Evolutionary conservation across 2,797 vertebrate genomes (phyloP), one percentile per base, ranked within the genome.

Genomic region (Ciconia nigra): DNA sequence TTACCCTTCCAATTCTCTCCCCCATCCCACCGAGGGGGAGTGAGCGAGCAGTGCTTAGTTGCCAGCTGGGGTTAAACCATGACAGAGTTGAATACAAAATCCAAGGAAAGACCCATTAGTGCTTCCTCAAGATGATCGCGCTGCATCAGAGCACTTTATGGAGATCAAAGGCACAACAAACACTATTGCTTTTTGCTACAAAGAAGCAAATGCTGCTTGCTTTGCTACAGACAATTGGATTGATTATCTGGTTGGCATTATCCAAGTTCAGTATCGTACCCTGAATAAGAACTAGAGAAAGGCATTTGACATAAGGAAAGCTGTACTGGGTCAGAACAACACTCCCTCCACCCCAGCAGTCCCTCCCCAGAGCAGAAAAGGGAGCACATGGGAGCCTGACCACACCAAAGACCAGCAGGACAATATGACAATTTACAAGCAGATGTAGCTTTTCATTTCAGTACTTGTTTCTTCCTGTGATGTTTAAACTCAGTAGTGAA

Each of bases 101-200:
- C 67, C 47, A 89, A 90, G 52, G 55, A 49, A 84, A 92, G 70
- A 66, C 42, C 51, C 25, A 49, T 71, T 35, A 80, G 71, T 35
- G 78, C 63, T 87, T 95, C 88, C 79, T 85, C 81, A 61, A 35
- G 74, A 61, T 77, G 86, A 96, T 47, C 83, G 94, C 57, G 89
- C 46, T 67, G 51, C 59, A 63, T 74, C 71, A 80, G 59, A 96
- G 78, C 71, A 82, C 76, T 83, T 91, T 9, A 10, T 1, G 55
- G 81, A 92, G 88, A 94, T 92, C 78, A 94, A 95, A 96, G 86
- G 71, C 87, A 83, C 24, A 31, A 83, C 47, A 73, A 83, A 57
- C 52, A 44, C 63, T 47, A 51, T 15, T 63, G 65, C 77, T 58
- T 85, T 88, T 66, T 83, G 49, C 57, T 89, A 58, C 41, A 89